A percentile compares a stretch with the other conserved stretches of the same genome.
These are phyloP conservation scores for Glyphotaelius pellucidus DNA, from an alignment of 2,888 invertebrate species.

Conservation along the genomic window DNA sequence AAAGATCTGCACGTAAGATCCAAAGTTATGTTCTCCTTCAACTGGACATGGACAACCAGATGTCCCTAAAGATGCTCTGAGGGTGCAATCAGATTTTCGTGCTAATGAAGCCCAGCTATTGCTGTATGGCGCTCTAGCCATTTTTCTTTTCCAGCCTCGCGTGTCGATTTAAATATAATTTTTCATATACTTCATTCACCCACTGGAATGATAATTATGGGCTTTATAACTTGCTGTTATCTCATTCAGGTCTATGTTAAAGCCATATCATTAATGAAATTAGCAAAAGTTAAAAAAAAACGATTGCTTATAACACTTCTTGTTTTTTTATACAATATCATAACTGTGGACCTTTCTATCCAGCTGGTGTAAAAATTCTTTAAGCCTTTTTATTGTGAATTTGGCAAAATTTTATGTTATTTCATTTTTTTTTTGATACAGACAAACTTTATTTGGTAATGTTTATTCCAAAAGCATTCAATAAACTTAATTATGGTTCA, in stretches of 20 bases:
- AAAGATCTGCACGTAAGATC: neutral
- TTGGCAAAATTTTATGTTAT: neutral
- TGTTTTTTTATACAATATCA: neutral
- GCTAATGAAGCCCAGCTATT: neutral
- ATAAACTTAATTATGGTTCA: neutral
- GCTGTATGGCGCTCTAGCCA: too few species aligned
- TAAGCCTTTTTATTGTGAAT: neutral
- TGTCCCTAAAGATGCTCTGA: neutral
- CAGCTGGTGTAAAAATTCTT: too few species aligned
- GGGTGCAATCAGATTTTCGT: constrained; percentile 9
- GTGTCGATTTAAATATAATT: too few species aligned
- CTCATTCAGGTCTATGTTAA: too few species aligned
- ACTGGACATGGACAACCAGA: constrained; percentile 18
- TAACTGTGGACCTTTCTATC: neutral
- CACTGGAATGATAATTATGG: neutral
- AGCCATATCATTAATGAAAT: too few species aligned
- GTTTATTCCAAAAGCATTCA: neutral
- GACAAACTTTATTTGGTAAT: neutral
- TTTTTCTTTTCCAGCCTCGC: too few species aligned
- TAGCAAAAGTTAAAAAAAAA: neutral
- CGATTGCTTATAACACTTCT: neutral
- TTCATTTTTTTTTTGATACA: too few species aligned
- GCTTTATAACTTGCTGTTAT: too few species aligned
- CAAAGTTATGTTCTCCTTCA: neutral
- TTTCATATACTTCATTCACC: neutral